Base-by-base conservation (phyloP, 2,888 invertebrate genomes). In the Steinernema carpocapsae region DNA sequence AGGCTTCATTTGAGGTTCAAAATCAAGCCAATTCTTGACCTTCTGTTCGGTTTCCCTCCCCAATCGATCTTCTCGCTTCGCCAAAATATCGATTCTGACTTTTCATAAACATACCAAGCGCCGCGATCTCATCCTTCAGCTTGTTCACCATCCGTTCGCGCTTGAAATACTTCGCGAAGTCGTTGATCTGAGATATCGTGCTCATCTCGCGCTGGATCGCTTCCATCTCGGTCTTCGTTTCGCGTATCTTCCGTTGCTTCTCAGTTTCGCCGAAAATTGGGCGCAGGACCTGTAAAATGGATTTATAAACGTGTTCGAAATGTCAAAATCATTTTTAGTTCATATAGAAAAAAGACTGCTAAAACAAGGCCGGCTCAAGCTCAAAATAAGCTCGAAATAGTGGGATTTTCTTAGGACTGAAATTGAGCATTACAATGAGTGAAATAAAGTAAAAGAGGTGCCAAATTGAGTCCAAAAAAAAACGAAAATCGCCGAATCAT, bases 101-200 rank as follows among this genome's bases (percentile, higher is more conserved):
- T 37, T 37, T 37, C 14, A 48, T 19, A 75, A 75, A 76, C 76
- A 10, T 46, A 78, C 78, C 45, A 2, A 79, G 19, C 46, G 37
- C 37, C 29, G 73, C 64, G 26, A 70, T 46, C 37, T 78, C 74
- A 6, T 80, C 78, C 7, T n/a, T 37, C 64, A 78, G 71, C 42
- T 76, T 76, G 22, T 79, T 74, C 24, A 72, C 45, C 14, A 52
- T 26, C n/a, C 78, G 72, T 22, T 78, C 72, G 10, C 59, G 22
- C 32, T 74, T 73, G 22, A 72, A 76, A 70, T 78, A 74, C 32
- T 76, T 70, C 7, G 78, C 78, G 70, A 78, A 78, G 10, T 78
- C 78, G 43, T 74, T 46, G 56, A 76, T 71, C n/a, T 72, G 74
- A 0, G 78, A 74, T 2, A 78, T 76, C 32, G 10, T 45, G 7